A percentile compares a stretch with the other conserved stretches of the same genome.
These are phyloP conservation scores for Alsophila aescularia DNA, from an alignment of 2,888 invertebrate genomes.

Conservation along the genomic window DNA sequence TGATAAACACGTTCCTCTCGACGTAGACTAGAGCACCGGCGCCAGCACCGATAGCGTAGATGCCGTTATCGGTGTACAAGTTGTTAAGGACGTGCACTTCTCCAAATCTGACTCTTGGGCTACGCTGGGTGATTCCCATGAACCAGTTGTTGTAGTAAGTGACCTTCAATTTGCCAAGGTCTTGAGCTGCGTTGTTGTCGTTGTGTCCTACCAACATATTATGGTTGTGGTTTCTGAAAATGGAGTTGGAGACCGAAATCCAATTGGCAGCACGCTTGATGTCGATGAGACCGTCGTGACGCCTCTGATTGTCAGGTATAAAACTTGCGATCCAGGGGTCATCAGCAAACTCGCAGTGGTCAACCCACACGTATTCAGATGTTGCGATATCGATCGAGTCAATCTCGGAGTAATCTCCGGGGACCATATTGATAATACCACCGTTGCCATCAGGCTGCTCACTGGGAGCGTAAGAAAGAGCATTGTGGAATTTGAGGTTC, in stretches of 20 bases:
- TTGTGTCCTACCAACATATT: constrained; percentile 27
- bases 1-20: constrained; percentile 29
- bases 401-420: constrained; percentile 9
- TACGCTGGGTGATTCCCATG: constrained; percentile 24
- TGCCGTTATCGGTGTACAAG: constrained; percentile 25
- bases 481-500: constrained; percentile 19
- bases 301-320: constrained; percentile 1
- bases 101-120: constrained; percentile 31
- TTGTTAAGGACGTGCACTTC: constrained; percentile 34
- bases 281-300: constrained; percentile 33
- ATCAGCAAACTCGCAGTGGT: constrained; percentile 32
- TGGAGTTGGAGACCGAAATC: constrained; percentile 28
- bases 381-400: constrained; percentile 5
- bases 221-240: constrained; percentile 33
- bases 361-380: constrained; percentile 1
- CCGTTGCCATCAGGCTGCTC: constrained; percentile 21
- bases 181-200: constrained; percentile 20
- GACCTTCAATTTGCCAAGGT: constrained; percentile 19
- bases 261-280: constrained; percentile 18
- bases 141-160: constrained; percentile 32
- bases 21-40: constrained; percentile 16
- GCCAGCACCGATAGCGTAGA: constrained; percentile 26
- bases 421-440: constrained; percentile 4
- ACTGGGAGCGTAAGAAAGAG: constrained; percentile 14
- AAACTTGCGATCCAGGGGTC: constrained; percentile 27